Percentiles rank a stretch among this genome's conserved stretches.
phyloP scores from a whole-genome alignment of 2,888 invertebrate species.

The Adelphocoris suturalis region DNA sequence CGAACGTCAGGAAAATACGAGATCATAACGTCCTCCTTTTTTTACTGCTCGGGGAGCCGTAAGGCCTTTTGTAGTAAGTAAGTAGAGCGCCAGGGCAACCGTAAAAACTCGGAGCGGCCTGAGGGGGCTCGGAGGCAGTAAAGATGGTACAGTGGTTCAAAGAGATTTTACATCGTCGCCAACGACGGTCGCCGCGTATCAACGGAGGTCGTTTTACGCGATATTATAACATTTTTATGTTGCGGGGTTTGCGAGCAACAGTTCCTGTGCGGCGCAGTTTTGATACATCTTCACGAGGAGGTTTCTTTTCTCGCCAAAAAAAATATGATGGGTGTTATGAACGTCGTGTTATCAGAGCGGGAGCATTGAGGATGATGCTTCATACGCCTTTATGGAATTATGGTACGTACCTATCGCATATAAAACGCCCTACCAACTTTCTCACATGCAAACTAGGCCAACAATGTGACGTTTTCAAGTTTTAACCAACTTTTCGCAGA shows the following conservation, averaged over 20 bases:
- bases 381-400: too few relatives aligned
- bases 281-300: neutral
- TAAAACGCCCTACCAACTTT: too few relatives aligned
- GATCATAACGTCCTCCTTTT: neutral
- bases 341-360: neutral
- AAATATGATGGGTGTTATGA: neutral
- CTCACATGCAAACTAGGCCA: too few relatives aligned
- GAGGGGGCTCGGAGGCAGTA: neutral
- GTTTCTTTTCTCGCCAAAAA: neutral
- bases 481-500: too few relatives aligned
- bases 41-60: neutral
- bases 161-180: slow-evolving; percentile 19
- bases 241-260: neutral
- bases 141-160: slow-evolving; percentile 26
- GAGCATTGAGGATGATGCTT: too few relatives aligned
- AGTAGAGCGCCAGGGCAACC: neutral
- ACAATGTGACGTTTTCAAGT: too few relatives aligned
- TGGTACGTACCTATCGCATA: too few relatives aligned
- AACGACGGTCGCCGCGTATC: slow-evolving; percentile 16
- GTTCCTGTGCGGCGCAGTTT: neutral
- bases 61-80: neutral
- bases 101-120: neutral
- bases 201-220: neutral
- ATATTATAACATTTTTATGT: slow-evolving; percentile 12
- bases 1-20: neutral